Conservation (phyloP, 2,113 vertebrate genomes). For the Cyprinodon tularosa region DNA sequence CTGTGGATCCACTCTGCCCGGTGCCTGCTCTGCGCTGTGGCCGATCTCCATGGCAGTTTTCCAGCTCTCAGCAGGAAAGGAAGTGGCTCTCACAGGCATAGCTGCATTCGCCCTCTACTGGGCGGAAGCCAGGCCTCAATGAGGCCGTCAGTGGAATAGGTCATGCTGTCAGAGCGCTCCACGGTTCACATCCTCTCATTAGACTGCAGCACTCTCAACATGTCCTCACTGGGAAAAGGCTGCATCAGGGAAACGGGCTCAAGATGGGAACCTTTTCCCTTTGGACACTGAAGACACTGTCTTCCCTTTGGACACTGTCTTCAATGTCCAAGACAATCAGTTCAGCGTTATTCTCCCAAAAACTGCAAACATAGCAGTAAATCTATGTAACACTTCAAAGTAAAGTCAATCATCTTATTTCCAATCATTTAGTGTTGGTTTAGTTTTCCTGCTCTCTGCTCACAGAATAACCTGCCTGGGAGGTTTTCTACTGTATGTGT, state of each 20-base stretch:
- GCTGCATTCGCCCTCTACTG: slow-evolving; percentile 79
- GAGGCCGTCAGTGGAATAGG: slow-evolving; percentile 66
- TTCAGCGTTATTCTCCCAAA: too few relatives aligned
- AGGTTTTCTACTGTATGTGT: neutral
- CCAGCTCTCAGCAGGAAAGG: slow-evolving; percentile 81
- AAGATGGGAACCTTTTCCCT: too few relatives aligned
- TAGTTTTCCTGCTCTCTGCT: too few relatives aligned
- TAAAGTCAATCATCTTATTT: neutral
- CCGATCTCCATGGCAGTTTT: slow-evolving; percentile 67
- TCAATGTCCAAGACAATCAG: too few relatives aligned
- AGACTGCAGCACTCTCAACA: slow-evolving; percentile 61
- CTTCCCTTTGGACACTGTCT: too few relatives aligned
- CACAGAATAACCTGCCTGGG: neutral
- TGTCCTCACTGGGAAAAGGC: slow-evolving; percentile 29
- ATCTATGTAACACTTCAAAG: too few relatives aligned
- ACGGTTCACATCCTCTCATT: slow-evolving; percentile 76
- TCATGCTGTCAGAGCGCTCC: slow-evolving; percentile 74
- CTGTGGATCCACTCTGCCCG: slow-evolving; percentile 62
- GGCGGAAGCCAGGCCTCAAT: slow-evolving; percentile 76
- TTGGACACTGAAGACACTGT: too few relatives aligned
- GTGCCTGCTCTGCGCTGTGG: slow-evolving; percentile 47
- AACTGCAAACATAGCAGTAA: too few relatives aligned
- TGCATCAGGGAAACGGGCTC: too few relatives aligned
- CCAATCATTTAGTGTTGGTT: too few relatives aligned
- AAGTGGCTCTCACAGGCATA: slow-evolving; percentile 70